Base-by-base conservation (phyloP, 1,140 invertebrate species). In the Sycobia sp. region DNA sequence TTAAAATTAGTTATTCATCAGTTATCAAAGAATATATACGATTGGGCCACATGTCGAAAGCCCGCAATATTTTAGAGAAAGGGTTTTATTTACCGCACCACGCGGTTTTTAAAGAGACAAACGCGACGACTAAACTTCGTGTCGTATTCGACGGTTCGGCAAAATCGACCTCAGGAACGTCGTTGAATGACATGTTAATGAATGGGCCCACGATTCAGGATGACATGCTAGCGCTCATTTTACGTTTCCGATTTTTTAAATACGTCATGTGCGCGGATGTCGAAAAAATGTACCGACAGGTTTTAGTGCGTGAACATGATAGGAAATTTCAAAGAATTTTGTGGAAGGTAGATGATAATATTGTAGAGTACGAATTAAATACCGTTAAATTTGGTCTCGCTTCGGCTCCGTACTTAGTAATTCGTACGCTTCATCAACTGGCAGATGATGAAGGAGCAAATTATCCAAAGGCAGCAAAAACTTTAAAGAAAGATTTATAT, bases 61-160 rank as follows among this genome's bases (percentile, higher is more conserved):
- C 38, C 3, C n/a, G 50, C 16, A 14, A 8, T n/a, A 25, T 13
- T 4, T 1, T 7, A 20, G 16, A 20, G 1, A 11, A 41, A 9
- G 64, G 64, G 4, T 66, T 39, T 58, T 81, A n/a, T n/a, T n/a
- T 83, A 13, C 79, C 81, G 3, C 82, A 84, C 69, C 80, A 82
- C 46, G 64, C 69, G 5, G 76, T 84, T 0, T 23, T 78, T 7
- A 71, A 72, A 32, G 67, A 69, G 16, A 66, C 70, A 4, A 71
- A 67, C 11, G n/a, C n/a, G n/a, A n/a, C n/a, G n/a, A n/a, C n/a
- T n/a, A n/a, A n/a, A n/a, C n/a, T n/a, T n/a, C n/a, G n/a, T n/a
- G n/a, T n/a, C n/a, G n/a, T n/a, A n/a, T n/a, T n/a, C n/a, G n/a
- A n/a, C 51, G 44, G 1, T 14, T 39, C 38, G 7, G 38, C 38